Evolutionary conservation across 2,797 vertebrate genomes (phyloP).

Genomic region (Coilia nasus): DNA sequence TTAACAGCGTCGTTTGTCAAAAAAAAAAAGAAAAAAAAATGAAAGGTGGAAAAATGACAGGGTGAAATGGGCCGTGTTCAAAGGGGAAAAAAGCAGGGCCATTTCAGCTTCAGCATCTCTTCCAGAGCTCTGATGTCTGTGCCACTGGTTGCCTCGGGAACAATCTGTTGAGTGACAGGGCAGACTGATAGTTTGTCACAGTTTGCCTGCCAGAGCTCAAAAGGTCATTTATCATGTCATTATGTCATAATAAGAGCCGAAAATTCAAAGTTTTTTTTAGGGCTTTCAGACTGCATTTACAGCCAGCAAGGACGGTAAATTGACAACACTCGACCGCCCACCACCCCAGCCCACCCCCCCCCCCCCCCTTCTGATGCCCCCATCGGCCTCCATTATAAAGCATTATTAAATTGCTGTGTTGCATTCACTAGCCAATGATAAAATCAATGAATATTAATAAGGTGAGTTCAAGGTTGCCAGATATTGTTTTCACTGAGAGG

Average conservation of each 20-base stretch:
- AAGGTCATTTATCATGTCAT: conserved; percentile 32
- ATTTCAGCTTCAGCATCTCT: conserved; percentile 1
- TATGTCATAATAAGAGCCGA: conserved; percentile 18
- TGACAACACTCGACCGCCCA: conserved; percentile 23
- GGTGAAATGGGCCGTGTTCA: conserved; percentile 16
- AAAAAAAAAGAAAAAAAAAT: neutral
- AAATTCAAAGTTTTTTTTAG: conserved; percentile 20
- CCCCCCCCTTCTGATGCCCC: conserved; percentile 12
- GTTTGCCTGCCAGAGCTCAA: neutral
- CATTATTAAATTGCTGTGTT: conserved; percentile 37
- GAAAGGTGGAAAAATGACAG: neutral
- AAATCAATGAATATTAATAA: conserved; percentile 48
- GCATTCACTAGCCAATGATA: conserved; percentile 41
- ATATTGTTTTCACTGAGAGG: conserved; percentile 22
- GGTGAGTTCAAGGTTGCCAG: conserved; percentile 34
- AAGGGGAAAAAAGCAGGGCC: neutral
- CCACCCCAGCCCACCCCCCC: neutral
- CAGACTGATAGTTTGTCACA: neutral
- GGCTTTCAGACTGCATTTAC: conserved; percentile 24
- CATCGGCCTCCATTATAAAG: conserved; percentile 18
- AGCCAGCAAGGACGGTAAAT: neutral
- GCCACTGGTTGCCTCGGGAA: conserved; percentile 27
- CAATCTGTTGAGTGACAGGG: conserved; percentile 10
- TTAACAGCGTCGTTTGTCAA: conserved; percentile 18
- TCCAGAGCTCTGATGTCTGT: neutral